Conservation (phyloP, 1,140 invertebrate species). For the Mya arenaria region DNA sequence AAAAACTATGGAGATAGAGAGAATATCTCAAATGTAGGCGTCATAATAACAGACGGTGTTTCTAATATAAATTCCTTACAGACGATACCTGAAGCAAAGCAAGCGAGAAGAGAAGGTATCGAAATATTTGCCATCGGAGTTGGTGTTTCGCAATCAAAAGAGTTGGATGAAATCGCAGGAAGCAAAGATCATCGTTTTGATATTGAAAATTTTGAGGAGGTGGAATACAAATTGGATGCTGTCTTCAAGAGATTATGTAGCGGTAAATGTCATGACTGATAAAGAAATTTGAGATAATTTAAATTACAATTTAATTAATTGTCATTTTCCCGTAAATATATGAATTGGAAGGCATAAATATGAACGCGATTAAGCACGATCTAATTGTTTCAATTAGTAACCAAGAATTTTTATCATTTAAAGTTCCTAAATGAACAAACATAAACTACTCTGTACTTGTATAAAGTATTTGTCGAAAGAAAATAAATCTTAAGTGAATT, state of each 20-base stretch:
- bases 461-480: no score
- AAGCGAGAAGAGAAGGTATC: slow-evolving; percentile 57
- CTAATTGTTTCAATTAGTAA: no score
- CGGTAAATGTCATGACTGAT: no score
- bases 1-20: slow-evolving; percentile 66
- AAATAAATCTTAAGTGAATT: no score
- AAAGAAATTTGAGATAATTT: background rate
- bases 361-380: no score
- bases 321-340: background rate
- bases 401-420: no score
- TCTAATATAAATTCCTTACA: slow-evolving; percentile 69
- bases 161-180: slow-evolving; percentile 66
- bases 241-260: slow-evolving; percentile 21
- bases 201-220: slow-evolving; percentile 66
- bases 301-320: background rate
- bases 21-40: slow-evolving; percentile 65
- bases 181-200: slow-evolving; percentile 63
- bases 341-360: no score
- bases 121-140: slow-evolving; percentile 73
- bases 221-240: slow-evolving; percentile 39
- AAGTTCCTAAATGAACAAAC: no score
- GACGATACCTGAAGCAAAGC: slow-evolving; percentile 69
- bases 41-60: slow-evolving; percentile 73
- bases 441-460: no score
- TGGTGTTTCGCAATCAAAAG: slow-evolving; percentile 65